phyloP scores from a whole-genome alignment of 2,888 invertebrate species.

The Siphlonurus alternatus region DNA sequence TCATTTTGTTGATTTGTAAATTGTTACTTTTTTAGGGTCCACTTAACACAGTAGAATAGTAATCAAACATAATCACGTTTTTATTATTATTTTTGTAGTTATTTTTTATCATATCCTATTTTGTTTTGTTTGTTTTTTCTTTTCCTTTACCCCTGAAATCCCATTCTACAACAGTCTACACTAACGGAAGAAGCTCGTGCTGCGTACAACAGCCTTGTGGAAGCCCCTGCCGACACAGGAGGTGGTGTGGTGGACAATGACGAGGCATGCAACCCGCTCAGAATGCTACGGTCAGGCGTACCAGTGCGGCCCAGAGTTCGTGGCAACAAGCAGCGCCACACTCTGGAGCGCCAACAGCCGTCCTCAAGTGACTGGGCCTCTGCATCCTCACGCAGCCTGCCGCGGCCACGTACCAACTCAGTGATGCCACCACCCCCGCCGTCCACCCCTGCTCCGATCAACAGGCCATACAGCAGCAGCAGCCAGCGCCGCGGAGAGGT shows the following conservation, averaged over 20 bases:
- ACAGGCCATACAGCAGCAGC: not conserved
- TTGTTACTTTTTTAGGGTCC: not conserved
- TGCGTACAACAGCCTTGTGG: constrained; percentile 85
- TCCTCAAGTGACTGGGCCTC: constrained; percentile 8
- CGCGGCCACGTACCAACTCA: constrained; percentile 1
- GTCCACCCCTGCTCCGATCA: not conserved
- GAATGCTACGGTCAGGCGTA: constrained; percentile 44
- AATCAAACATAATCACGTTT: constrained; percentile 17
- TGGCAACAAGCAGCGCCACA: constrained; percentile 31
- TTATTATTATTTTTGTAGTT: constrained; percentile 20
- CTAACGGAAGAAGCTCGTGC: constrained; percentile 79
- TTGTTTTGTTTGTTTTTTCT: constrained; percentile 20
- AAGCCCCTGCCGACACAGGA: constrained; percentile 28
- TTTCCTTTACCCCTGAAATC: constrained; percentile 14
- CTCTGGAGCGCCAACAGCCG: constrained; percentile 9
- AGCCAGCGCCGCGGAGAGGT: not conserved
- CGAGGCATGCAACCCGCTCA: constrained; percentile 38
- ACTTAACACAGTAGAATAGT: not conserved
- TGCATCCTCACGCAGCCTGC: not conserved
- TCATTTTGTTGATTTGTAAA: constrained; percentile 10
- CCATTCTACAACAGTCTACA: constrained; percentile 39
- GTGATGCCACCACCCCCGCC: not conserved
- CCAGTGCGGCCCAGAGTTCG: constrained; percentile 33
- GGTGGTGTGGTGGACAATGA: constrained; percentile 25
- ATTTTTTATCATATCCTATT: constrained; percentile 19